Base-by-base conservation (phyloP, 1,140 invertebrate species). In the Ips nitidus region DNA sequence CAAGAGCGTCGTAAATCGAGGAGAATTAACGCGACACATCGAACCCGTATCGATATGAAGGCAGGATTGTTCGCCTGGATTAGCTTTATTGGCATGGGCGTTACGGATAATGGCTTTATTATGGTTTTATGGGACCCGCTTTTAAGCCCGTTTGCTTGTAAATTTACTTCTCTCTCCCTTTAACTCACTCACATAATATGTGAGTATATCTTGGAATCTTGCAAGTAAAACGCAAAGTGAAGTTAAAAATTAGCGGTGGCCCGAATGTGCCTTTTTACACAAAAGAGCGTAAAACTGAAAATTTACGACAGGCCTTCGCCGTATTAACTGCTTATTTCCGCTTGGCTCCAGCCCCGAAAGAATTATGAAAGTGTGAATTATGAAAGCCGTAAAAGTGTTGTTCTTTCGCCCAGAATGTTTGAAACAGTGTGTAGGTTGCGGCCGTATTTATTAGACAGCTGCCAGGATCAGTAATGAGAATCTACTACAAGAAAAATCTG, bases 311-410 rank as follows among this genome's bases (percentile, higher is more conserved):
- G 61, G 37, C 45, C 61, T 39, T n/a, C n/a, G n/a, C 47, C 61
- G 53, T 63, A 63, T 63, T 63, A 63, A 63, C 61, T 63, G 61
- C 61, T 63, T 63, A 63, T 63, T 63, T 63, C 61, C 61, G 61
- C 42, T 42, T 41, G 43, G n/a, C 7, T 50, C 47, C 8, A 40
- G 61, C 45, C 47, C 47, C 61, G 61, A n/a, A 63, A 63, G 61
- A 63, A 63, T 63, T 63, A 63, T 63, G 61, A 63, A 63, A 63
- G 47, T 39, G 41, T 63, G 47, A 63, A 42, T 63, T 63, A 63
- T 52, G 47, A 39, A n/a, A 37, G 45, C 45, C 61, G 42, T 63
- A 63, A 63, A n/a, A n/a, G n/a, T n/a, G 47, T 52, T 63, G 41
- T 41, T 63, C 47, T 63, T 63, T 63, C 37, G 8, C 53, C 22